Percentiles rank a stretch among this genome's conserved stretches.
Evolutionary conservation across 92 coral and sea anemone genomes (phyloP).

Genomic region (Porites evermanni): DNA sequence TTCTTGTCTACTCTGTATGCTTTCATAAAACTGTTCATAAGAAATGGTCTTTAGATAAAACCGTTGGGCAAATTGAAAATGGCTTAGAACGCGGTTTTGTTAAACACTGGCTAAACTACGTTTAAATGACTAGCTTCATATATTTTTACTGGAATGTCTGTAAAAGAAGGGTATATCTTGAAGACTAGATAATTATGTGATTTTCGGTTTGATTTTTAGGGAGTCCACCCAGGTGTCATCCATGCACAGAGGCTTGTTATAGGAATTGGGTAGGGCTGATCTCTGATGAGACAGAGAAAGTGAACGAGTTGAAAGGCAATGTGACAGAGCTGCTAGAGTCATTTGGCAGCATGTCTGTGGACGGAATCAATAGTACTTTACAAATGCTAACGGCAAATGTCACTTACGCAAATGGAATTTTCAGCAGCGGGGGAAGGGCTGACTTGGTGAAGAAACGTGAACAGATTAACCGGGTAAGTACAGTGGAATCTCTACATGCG

Average conservation of each 20-base stretch:
- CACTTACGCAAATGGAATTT: conserved; percentile 72
- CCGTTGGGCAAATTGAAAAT: too few species aligned
- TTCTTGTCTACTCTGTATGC: too few species aligned
- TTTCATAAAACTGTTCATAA: too few species aligned
- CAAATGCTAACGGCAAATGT: conserved; percentile 72
- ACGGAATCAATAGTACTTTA: conserved; percentile 79
- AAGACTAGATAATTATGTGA: too few species aligned
- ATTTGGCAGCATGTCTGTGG: conserved; percentile 86
- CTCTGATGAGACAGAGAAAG: conserved; percentile 66
- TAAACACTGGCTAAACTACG: too few species aligned
- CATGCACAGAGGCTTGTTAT: conserved; percentile 87
- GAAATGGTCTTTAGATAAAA: too few species aligned
- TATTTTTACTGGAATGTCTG: not conserved
- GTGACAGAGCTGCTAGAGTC: conserved; percentile 79
- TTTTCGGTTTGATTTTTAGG: conserved; percentile 29
- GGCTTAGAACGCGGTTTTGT: too few species aligned
- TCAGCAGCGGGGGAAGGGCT: conserved; percentile 76
- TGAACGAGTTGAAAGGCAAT: conserved; percentile 61
- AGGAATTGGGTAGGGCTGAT: conserved; percentile 86
- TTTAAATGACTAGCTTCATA: too few species aligned
- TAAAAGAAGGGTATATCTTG: not conserved
- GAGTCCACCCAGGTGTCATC: conserved; percentile 73
- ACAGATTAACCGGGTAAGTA: conserved; percentile 75
- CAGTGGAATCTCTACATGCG: not conserved
- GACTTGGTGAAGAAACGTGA: conserved; percentile 68